A percentile compares a stretch with the other conserved stretches of the same genome.
These are phyloP conservation scores for Axinella damicornis DNA, from an alignment of 37 sponge, comb jelly and placozoan species.

Conservation along the genomic window DNA sequence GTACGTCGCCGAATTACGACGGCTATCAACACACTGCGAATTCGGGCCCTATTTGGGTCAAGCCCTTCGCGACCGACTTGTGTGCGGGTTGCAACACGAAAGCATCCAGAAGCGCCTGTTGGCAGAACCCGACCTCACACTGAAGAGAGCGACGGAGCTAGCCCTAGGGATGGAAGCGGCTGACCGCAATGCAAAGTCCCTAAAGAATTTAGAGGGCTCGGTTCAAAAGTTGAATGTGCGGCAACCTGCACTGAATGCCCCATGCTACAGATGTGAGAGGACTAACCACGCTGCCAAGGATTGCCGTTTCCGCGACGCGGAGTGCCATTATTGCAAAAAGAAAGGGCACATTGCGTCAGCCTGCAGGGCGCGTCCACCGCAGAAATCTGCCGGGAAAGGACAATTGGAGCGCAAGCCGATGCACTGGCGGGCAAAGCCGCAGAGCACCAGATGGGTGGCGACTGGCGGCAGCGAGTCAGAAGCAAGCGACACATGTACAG, in stretches of 20 bases:
- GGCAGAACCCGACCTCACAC: neutral
- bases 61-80: slow-evolving; percentile 17
- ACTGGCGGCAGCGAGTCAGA: neutral
- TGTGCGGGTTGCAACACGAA: slow-evolving; percentile 1
- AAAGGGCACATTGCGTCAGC: neutral
- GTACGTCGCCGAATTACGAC: neutral
- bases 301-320: neutral
- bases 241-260: neutral
- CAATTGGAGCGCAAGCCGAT: too few relatives aligned
- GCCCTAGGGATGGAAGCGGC: slow-evolving; percentile 20
- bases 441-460: neutral
- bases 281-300: neutral
- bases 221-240: neutral
- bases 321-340: neutral
- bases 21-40: neutral
- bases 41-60: slow-evolving; percentile 5
- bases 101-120: neutral
- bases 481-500: too few relatives aligned
- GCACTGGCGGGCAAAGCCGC: neutral
- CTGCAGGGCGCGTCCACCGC: too few relatives aligned
- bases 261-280: slow-evolving; percentile 3
- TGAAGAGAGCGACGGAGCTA: neutral
- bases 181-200: neutral
- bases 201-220: neutral
- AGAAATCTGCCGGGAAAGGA: neutral